Conservation (phyloP, 2,888 invertebrate genomes). For the Cephus spinipes region DNA sequence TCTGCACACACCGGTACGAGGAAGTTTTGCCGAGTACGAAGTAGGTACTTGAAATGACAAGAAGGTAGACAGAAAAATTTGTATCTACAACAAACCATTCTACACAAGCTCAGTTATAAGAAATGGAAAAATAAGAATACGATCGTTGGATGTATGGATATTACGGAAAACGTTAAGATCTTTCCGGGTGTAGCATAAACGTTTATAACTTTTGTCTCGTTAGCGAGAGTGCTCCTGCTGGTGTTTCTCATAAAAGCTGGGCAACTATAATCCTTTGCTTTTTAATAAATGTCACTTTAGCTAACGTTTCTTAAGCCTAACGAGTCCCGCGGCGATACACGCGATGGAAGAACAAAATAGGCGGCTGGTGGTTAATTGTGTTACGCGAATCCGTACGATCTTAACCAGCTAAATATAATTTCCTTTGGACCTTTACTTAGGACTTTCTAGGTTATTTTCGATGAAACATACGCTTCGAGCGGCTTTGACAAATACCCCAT, state of each 20-base stretch:
- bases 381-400: background rate
- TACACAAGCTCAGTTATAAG: background rate
- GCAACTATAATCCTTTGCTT: slow-evolving; percentile 9
- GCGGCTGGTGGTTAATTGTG: background rate
- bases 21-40: background rate
- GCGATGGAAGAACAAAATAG: background rate
- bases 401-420: background rate
- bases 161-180: background rate
- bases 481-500: background rate
- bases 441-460: background rate
- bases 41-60: background rate
- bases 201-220: background rate
- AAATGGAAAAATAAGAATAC: slow-evolving; percentile 13
- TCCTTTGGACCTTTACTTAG: background rate
- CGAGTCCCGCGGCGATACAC: background rate
- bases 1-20: background rate
- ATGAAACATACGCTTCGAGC: background rate
- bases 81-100: background rate
- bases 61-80: background rate
- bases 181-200: background rate
- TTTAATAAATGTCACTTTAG: slow-evolving; percentile 19
- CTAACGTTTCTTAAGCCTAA: slow-evolving; percentile 8
- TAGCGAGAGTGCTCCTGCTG: background rate
- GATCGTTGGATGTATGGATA: background rate
- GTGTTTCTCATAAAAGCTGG: background rate